Evolutionary conservation across 2,113 vertebrate genomes (phyloP), one percentile per base, ranked within the genome.

Genomic region (Monarcha castaneiventris): DNA sequence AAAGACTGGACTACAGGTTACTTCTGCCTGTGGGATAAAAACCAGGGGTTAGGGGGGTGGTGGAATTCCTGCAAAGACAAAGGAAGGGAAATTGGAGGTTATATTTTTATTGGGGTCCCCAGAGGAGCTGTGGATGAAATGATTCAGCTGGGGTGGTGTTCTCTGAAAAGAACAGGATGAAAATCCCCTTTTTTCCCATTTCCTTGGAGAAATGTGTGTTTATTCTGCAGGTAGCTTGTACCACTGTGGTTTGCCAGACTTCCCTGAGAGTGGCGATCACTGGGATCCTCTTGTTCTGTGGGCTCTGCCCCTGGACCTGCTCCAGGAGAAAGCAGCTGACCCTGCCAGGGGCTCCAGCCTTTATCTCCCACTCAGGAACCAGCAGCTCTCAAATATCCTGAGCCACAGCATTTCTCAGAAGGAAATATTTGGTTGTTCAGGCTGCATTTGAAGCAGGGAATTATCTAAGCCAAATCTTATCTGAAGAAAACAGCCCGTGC

Each of bases 401-500:
- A 35, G 63, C 39, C 56, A 46, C 69, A 33, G 29, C 26, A 4
- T 18, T 64, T 39, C 62, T 43, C 37, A 62, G 44, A 11, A 61
- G 54, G 44, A 46, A 52, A 51, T 1, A 25, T 0, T n/a, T 14
- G 26, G 3, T 39, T 61, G 58, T 56, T 61, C 41, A 29, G 49
- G 10, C 18, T 73, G 76, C 44, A 8, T 39, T 72, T 61, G 63
- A 69, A 68, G 44, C 63, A 66, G 39, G 19, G 32, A 76, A 62
- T 89, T 41, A 37, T 32, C 66, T 41, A 11, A 82, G 66, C 6
- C 29, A 39, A 83, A 37, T 27, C n/a, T 74, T 81, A 89, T 62
- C 85, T 84, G n/a, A 33, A 67, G 59, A 20, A 87, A 93, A 41
- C 61, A 84, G n/a, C 26, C 68, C 15, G 41, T 93, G 95, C 76